Conservation (phyloP, 2,797 vertebrate genomes). For the Pogoniulus pusillus region DNA sequence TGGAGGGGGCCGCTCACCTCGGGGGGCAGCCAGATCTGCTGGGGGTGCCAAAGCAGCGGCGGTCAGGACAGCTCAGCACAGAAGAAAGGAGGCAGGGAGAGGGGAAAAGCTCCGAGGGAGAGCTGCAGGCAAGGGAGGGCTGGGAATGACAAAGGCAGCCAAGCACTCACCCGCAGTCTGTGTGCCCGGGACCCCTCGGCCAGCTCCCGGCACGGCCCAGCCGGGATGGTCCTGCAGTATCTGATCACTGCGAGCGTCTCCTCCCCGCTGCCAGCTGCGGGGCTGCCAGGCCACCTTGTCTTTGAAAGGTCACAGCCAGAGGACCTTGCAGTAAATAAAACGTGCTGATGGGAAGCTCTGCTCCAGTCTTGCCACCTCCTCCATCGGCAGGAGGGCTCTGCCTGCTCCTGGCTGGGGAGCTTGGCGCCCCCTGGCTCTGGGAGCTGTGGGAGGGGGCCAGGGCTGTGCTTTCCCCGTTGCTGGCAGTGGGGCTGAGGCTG, state of each 20-base stretch:
- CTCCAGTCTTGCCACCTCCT: conserved; percentile 8
- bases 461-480: not conserved
- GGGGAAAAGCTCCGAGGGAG: not conserved
- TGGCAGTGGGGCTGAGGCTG: not conserved
- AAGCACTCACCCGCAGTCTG: conserved; percentile 58
- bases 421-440: not conserved
- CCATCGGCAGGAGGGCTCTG: not conserved
- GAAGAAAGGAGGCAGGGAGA: not conserved
- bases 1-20: not conserved
- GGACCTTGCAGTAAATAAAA: conserved; percentile 68
- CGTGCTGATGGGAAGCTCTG: conserved; percentile 54
- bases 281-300: not conserved
- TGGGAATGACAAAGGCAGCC: conserved; percentile 28
- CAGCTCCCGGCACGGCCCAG: not conserved
- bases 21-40: not conserved
- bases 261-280: conserved; percentile 12
- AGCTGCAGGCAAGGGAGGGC: conserved; percentile 7
- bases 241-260: not conserved
- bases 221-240: not conserved
- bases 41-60: not conserved
- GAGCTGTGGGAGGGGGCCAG: not conserved
- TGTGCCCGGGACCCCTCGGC: not conserved
- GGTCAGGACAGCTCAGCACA: not conserved
- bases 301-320: conserved; percentile 62
- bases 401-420: not conserved